Evolutionary conservation across 2,113 vertebrate species (phyloP), one percentile per base, ranked within the genome.

Genomic region (Notechis scutatus): DNA sequence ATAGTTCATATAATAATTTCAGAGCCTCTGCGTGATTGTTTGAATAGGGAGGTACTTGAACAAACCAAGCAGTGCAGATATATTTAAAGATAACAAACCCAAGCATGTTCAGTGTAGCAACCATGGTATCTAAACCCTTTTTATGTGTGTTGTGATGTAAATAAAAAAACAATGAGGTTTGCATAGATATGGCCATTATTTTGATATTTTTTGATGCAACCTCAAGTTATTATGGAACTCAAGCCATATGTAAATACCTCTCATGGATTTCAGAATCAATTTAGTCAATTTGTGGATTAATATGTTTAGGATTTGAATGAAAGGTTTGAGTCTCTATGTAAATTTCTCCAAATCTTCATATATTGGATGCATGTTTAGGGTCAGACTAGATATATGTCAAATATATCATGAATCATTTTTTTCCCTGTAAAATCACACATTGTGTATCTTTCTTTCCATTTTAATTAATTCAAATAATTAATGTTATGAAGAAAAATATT

Each of bases 401-500:
- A 87, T 81, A 39, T 54, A 91, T 93, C 87, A 61, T 87, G 92
- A n/a, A 64, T 6, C 15, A 81, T 85, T 57, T 55, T 94, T 39
- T 92, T 74, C 69, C 90, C 24, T 87, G 81, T 93, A 95, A 92
- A 56, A 86, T 42, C 34, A 86, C 47, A 7, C n/a, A 88, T 74
- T 15, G 26, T 61, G 12, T 23, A 4, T 5, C 52, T 42, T 61
- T 85, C n/a, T 85, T 26, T 85, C n/a, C 54, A 39, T 7, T 52
- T 57, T n/a, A 54, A 64, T 47, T 21, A 92, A 91, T 88, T 95
- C 92, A 92, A 92, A 95, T 87, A 91, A 95, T 90, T 20, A 93
- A 87, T 55, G 57, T 61, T 91, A 88, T 87, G 8, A 11, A 24
- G 87, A 94, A 92, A 50, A 26, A 45, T 92, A 91, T 87, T 85